Conservation (phyloP, 2,113 vertebrate genomes). For the Himantopus leucocephalus region DNA sequence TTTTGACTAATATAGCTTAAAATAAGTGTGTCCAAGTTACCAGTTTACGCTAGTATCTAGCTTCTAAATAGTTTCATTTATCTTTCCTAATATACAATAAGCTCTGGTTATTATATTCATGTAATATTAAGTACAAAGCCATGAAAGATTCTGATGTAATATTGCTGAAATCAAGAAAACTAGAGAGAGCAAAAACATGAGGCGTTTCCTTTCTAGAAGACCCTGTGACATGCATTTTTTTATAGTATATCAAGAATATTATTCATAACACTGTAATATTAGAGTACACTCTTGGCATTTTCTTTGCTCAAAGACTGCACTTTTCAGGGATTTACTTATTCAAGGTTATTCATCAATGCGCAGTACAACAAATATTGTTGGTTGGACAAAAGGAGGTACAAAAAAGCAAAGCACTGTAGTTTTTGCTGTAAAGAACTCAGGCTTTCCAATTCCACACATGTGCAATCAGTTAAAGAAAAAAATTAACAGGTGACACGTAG, state of each 20-base stretch:
- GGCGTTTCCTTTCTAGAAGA: background rate
- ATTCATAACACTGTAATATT: background rate
- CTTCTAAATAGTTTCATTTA: background rate
- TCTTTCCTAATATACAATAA: background rate
- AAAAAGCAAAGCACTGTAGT: background rate
- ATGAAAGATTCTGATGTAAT: background rate
- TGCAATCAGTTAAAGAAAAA: background rate
- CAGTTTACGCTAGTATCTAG: background rate
- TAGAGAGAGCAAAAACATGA: background rate
- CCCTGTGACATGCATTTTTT: fast-evolving
- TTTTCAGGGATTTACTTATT: background rate
- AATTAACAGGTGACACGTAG: background rate
- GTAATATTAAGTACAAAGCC: background rate
- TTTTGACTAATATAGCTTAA: background rate
- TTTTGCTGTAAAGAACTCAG: background rate
- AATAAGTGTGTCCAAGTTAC: background rate
- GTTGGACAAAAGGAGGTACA: background rate
- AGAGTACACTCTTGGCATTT: background rate
- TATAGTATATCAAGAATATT: background rate
- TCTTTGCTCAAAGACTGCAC: background rate
- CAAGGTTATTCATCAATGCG: background rate
- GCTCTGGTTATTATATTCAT: background rate
- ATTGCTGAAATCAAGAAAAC: background rate
- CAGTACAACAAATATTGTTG: background rate
- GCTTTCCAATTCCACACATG: background rate